phyloP scores from a whole-genome alignment of 2,113 vertebrate species.

The Bostrychus sinensis region DNA sequence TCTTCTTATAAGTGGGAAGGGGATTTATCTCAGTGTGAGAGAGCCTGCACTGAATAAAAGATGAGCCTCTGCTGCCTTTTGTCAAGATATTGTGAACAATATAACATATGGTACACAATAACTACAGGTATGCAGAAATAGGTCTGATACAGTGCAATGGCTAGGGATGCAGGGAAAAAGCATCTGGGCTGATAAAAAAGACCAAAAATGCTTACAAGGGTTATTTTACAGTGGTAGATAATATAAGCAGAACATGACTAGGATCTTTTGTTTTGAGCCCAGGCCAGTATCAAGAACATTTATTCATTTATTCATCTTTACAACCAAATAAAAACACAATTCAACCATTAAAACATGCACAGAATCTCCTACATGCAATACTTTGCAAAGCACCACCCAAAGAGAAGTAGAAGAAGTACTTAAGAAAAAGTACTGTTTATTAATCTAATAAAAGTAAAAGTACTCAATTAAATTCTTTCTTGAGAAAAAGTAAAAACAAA shows the following conservation, averaged over 20 bases:
- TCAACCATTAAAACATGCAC: too few relatives aligned
- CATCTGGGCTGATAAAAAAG: slow-evolving; percentile 1
- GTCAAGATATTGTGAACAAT: slow-evolving; percentile 60
- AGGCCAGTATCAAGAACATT: neutral
- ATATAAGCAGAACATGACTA: neutral
- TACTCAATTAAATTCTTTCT: too few relatives aligned
- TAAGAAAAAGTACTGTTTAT: too few relatives aligned
- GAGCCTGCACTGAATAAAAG: slow-evolving; percentile 65
- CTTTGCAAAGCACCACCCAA: too few relatives aligned
- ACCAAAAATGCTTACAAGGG: neutral
- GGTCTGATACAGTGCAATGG: slow-evolving; percentile 30
- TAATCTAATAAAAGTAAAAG: too few relatives aligned
- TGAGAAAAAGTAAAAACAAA: too few relatives aligned
- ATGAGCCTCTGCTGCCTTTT: slow-evolving; percentile 62
- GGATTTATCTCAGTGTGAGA: slow-evolving; percentile 64
- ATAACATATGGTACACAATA: slow-evolving; percentile 47
- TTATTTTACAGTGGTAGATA: neutral
- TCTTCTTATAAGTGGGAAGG: slow-evolving; percentile 39
- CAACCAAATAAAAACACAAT: too few relatives aligned
- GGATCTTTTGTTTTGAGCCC: neutral
- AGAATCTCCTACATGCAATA: too few relatives aligned
- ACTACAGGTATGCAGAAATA: slow-evolving; percentile 60
- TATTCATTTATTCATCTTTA: too few relatives aligned
- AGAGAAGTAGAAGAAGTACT: too few relatives aligned
- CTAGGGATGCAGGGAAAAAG: slow-evolving; percentile 8